Conservation (phyloP, 2,888 invertebrate genomes). For the Euzophera pinguis region DNA sequence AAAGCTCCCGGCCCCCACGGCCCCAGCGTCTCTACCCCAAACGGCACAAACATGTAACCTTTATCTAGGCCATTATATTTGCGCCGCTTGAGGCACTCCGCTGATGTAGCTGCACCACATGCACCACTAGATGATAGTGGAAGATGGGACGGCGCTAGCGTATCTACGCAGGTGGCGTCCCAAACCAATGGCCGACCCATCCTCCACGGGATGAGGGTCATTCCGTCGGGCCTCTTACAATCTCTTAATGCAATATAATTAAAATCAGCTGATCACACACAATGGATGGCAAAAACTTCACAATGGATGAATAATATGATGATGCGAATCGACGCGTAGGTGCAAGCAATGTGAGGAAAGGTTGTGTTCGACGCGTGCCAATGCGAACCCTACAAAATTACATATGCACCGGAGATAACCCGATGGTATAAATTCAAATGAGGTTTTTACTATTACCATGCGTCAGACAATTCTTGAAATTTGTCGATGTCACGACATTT, state of each 20-base stretch:
- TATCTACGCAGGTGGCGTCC: too few relatives aligned
- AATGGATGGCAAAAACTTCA: constrained; percentile 27
- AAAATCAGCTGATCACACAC: constrained; percentile 12
- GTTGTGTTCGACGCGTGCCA: constrained; percentile 27
- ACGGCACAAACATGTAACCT: too few relatives aligned
- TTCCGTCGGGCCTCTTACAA: too few relatives aligned
- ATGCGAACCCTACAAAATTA: constrained; percentile 29
- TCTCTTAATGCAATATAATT: neutral
- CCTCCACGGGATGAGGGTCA: too few relatives aligned
- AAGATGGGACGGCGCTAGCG: too few relatives aligned
- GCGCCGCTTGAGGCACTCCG: too few relatives aligned
- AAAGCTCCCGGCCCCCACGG: too few relatives aligned
- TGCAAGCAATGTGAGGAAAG: constrained; percentile 22
- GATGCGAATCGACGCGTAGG: constrained; percentile 35
- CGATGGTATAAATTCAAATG: constrained; percentile 47
- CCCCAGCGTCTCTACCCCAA: too few relatives aligned
- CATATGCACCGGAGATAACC: constrained; percentile 49
- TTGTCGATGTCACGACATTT: neutral
- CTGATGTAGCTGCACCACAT: too few relatives aligned
- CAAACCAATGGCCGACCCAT: too few relatives aligned
- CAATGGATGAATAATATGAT: constrained; percentile 36
- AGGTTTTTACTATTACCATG: constrained; percentile 45
- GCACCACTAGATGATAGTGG: too few relatives aligned
- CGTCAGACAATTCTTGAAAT: constrained; percentile 34
- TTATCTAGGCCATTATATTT: too few relatives aligned